Percentiles rank a stretch among this genome's conserved stretches.
Conservation (phyloP, 2,888 invertebrate species). For the Pogonocherus hispidulus region DNA sequence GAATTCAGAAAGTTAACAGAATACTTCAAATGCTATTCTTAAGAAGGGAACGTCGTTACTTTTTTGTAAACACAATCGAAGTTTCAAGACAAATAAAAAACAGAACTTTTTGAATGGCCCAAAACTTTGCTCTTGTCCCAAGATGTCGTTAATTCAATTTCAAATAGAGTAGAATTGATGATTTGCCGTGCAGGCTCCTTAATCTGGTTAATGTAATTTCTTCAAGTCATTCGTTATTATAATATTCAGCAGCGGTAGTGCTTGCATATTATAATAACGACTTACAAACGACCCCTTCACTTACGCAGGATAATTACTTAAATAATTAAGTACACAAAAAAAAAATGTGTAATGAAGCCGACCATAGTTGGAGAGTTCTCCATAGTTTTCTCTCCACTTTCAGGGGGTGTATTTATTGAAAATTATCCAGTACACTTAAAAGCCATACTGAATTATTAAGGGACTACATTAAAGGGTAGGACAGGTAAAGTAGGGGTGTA, state of each 20-base stretch:
- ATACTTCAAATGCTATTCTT: too few species aligned
- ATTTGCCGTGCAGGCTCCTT: not conserved
- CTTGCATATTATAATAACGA: not conserved
- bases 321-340: constrained; percentile 11
- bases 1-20: too few species aligned
- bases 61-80: not conserved
- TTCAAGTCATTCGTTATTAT: not conserved
- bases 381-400: constrained; percentile 13
- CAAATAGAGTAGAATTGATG: constrained; percentile 4
- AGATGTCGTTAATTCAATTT: constrained; percentile 10
- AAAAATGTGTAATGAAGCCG: constrained; percentile 5
- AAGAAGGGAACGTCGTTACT: too few species aligned
- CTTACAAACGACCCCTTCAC: not conserved
- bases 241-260: too few species aligned
- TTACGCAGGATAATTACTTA: not conserved
- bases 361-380: not conserved
- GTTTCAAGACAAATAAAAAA: constrained; percentile 15
- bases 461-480: constrained; percentile 27
- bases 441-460: constrained; percentile 45
- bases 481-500: not conserved
- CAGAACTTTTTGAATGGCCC: not conserved
- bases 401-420: constrained; percentile 41
- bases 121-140: constrained; percentile 7
- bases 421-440: constrained; percentile 46
- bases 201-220: constrained; percentile 16